Conservation (phyloP, 2,888 invertebrate species). For the Ashinkailepas kermadecensis region DNA sequence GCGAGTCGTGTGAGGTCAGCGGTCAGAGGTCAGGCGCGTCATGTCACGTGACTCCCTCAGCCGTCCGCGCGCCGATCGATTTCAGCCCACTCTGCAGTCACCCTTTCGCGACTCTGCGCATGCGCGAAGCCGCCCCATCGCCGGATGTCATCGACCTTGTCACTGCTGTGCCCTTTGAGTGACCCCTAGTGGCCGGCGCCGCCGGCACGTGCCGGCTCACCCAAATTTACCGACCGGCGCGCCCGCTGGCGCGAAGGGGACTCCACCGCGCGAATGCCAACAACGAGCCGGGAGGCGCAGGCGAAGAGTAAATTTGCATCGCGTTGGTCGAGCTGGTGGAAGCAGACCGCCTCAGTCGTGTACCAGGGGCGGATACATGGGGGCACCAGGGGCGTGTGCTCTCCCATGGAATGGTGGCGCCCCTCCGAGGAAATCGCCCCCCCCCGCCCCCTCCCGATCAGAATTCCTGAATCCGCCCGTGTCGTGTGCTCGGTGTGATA, state of each 20-base stretch:
- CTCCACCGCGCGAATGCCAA: too few species aligned
- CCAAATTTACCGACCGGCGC: neutral
- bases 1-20: neutral
- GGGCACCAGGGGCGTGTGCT: too few species aligned
- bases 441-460: too few species aligned
- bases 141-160: slow-evolving; percentile 9
- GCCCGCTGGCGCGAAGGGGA: neutral
- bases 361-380: too few species aligned
- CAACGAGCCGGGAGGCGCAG: too few species aligned
- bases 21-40: neutral
- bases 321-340: too few species aligned
- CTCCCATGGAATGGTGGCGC: too few species aligned
- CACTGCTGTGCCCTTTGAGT: neutral
- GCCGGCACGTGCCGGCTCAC: neutral
- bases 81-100: neutral
- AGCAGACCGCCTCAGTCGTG: too few species aligned
- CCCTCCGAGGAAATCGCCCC: neutral
- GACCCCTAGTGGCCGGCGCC: neutral
- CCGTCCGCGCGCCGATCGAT: neutral
- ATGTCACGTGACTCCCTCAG: neutral
- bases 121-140: too few species aligned
- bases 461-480: neutral
- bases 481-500: neutral
- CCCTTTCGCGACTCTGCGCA: neutral
- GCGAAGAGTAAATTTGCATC: too few species aligned